Conservation (phyloP, 2,888 invertebrate genomes). For the Falcaria lacertinaria region DNA sequence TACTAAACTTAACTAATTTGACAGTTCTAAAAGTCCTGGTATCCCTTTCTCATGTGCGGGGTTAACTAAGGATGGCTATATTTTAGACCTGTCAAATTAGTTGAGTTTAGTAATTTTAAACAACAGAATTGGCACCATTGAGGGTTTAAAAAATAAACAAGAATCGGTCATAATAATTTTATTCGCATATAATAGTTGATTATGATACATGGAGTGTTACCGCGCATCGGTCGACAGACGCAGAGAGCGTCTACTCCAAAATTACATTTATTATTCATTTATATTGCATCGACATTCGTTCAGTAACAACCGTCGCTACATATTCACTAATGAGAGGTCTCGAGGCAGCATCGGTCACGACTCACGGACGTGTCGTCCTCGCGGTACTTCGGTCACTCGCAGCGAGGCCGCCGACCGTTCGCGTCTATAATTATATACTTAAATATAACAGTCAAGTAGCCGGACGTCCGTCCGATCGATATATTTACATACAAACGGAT, state of each 20-base stretch:
- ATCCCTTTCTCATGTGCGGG: no score
- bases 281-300: slow-evolving; percentile 70
- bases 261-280: slow-evolving; percentile 72
- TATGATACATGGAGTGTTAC: slow-evolving; percentile 75
- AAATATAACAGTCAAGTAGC: slow-evolving; percentile 74
- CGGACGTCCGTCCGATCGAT: slow-evolving; percentile 63
- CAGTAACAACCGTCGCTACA: slow-evolving; percentile 69
- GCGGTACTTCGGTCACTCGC: slow-evolving; percentile 44
- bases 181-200: slow-evolving; percentile 79
- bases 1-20: no score
- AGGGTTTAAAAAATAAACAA: slow-evolving; percentile 24
- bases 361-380: slow-evolving; percentile 53
- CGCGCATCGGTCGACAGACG: slow-evolving; percentile 47
- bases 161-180: slow-evolving; percentile 73
- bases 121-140: no score
- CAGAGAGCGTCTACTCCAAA: slow-evolving; percentile 54
- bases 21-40: no score
- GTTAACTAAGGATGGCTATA: no score
- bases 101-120: no score
- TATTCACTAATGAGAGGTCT: slow-evolving; percentile 77
- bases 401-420: slow-evolving; percentile 57
- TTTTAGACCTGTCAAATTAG: no score
- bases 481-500: slow-evolving; percentile 70
- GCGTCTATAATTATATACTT: slow-evolving; percentile 61
- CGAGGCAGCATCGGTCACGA: slow-evolving; percentile 66